Evolutionary conservation across 2,113 vertebrate species (phyloP), one percentile per base, ranked within the genome.

Genomic region (Corvus hawaiiensis): DNA sequence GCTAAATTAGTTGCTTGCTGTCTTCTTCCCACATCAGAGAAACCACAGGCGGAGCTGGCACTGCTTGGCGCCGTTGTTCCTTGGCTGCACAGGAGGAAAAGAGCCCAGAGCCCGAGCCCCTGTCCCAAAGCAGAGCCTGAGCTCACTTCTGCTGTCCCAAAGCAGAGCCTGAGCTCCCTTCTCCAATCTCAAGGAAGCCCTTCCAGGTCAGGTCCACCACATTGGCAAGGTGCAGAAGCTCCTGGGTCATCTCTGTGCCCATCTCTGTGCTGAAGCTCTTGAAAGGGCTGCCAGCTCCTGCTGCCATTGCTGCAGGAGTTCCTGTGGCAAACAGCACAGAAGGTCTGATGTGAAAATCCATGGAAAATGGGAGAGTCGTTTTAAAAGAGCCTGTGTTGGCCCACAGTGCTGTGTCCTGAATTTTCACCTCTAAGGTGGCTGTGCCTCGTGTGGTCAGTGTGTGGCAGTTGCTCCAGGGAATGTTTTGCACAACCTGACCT

Each of bases 21-120:
- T 90, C 69, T 72, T 32, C 30, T 84, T 68, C 84, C 83, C 92
- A 72, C 87, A 78, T 87, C 85, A 90, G n/a, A 92, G 76, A 84
- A 56, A 41, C 41, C 80, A 48, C 26, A 0, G 11, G n/a, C 0
- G 0, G 74, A 84, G 82, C 62, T 89, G 91, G 87, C 82, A 69
- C 28, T 66, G 87, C 79, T 59, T 64, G 89, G 73, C 0, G 3
- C 43, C 2, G 0, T 37, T 67, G 80, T 66, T 48, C 64, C 59
- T 55, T 1, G 3, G 41, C 58, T 74, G 67, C 20, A 2, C 4
- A 4, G 90, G 64, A 51, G 30, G 1, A 9, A 37, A 14, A 19
- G 68, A 75, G 68, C 76, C 76, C 35, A 19, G 68, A 48, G 35
- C 58, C 66, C 28, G 74, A 75, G 79, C 66, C 43, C 78, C 64